Conservation (phyloP, 1,140 invertebrate species). For the Geopemphigus sp. region DNA sequence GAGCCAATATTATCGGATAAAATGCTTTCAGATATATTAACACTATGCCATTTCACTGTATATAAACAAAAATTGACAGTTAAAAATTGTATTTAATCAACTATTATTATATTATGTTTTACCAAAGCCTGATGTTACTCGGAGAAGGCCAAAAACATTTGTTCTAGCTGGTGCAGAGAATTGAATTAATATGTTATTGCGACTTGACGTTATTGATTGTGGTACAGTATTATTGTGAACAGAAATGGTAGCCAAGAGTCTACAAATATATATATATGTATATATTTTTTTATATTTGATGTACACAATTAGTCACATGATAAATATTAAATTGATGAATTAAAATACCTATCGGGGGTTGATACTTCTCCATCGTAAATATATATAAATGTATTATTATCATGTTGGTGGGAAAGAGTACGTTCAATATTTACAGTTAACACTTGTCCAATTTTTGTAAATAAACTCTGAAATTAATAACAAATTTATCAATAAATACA, state of each 20-base stretch:
- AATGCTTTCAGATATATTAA: constrained; percentile 48
- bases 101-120: constrained; percentile 53
- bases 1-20: constrained; percentile 40
- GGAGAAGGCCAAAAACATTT: constrained; percentile 70
- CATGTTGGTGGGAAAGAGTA: constrained; percentile 13
- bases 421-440: constrained; percentile 43
- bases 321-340: background rate
- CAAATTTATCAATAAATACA: background rate
- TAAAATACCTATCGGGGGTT: constrained; percentile 34
- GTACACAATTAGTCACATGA: background rate
- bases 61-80: background rate
- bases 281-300: constrained; percentile 4
- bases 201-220: constrained; percentile 77
- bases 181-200: constrained; percentile 73
- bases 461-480: constrained; percentile 23
- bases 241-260: constrained; percentile 64
- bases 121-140: constrained; percentile 71
- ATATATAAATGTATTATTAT: constrained; percentile 42
- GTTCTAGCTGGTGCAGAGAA: constrained; percentile 69
- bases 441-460: constrained; percentile 40
- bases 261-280: background rate
- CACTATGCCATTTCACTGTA: constrained; percentile 42
- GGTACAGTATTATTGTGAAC: constrained; percentile 78
- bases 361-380: constrained; percentile 47
- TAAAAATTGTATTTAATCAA: background rate